Evolutionary conservation across 1,140 invertebrate genomes (phyloP), one percentile per base, ranked within the genome.

Genomic region (Pseudomyrmex pallidus): DNA sequence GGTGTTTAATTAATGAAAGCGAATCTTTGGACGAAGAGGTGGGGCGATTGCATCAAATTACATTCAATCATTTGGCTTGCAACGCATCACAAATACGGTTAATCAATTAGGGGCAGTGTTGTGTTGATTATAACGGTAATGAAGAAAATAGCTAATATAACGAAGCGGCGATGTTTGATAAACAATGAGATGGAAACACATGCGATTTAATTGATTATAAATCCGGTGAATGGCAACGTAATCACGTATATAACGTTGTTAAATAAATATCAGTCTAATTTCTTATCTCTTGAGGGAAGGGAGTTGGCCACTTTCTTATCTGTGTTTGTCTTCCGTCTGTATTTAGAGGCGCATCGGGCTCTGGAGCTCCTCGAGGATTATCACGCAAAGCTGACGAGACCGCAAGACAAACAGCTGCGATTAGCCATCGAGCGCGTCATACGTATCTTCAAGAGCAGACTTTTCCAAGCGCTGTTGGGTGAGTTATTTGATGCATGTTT

Each of bases 401-500:
- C 98, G 22, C 97, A 99, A 93, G 98, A 99, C 94, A 97, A 98
- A 91, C 98, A 99, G 91, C 96, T 99, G 63, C 96, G 98, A 89
- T 96, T 98, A 86, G 98, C 98, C 87, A 99, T 99, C 91, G 98
- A 99, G 95, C 96, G 98, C 89, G 98, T 99, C 91, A 99, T 99
- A 91, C 96, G 98, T 83, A 99, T 99, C 94, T 99, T 99, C 96
- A 99, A 99, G 94, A 99, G 98, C 87, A 95, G 98, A 87, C 96
- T 99, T 74, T 99, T 99, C 95, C 98, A 99, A 95, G 98, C 99
- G 83, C 95, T 99, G 87, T 95, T 99, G 94, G 98, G 98, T 99
- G 95, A 97, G 97, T 96, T 12, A 61, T 48, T 44, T 72, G 35
- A 35, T 25, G 1, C 13, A 44, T 70, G 10, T 20, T 70, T 70